Base-by-base conservation (phyloP, 2,888 invertebrate species). In the Daptonema setosum region DNA sequence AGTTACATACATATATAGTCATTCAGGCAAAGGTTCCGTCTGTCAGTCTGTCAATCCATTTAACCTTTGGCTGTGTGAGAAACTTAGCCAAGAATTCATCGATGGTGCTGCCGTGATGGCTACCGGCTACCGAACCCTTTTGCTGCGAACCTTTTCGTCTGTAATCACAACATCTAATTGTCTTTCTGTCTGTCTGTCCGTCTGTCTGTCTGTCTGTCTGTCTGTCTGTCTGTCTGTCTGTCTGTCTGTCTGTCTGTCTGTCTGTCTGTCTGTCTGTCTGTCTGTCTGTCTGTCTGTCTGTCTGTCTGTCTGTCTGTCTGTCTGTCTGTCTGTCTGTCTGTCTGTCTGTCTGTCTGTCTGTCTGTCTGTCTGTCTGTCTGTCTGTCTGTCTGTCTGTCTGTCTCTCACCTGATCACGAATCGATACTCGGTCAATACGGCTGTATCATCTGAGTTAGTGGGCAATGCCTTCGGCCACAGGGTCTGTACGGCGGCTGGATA, bases 11-110 rank as follows among this genome's bases (percentile, higher is more conserved):
- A 28, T 41, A 28, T 24, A 28, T 22, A 20, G 20, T 29, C 8
- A 11, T 41, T n/a, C n/a, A n/a, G n/a, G n/a, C n/a, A n/a, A n/a
- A n/a, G n/a, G n/a, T n/a, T n/a, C n/a, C n/a, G n/a, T n/a, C n/a
- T n/a, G n/a, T n/a, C n/a, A n/a, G n/a, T n/a, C n/a, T n/a, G n/a
- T n/a, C n/a, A n/a, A n/a, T n/a, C n/a, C n/a, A n/a, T n/a, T n/a
- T n/a, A n/a, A n/a, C n/a, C n/a, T 25, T 51, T 24, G 88, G 87
- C 73, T 90, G 88, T 69, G 85, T 83, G 35, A 90, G 78, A 73
- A 91, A 90, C 74, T 86, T 86, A 72, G 87, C 87, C 69, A 87
- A 82, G 70, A 90, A 84, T 61, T 87, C 79, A 75, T 90, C 87
- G 53, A 87, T 85, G 71, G 70, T 67, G 73, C 84, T 85, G 71